Evolutionary conservation across 2,113 vertebrate genomes (phyloP), one percentile per base, ranked within the genome.

Genomic region (Phrynosoma platyrhinos): DNA sequence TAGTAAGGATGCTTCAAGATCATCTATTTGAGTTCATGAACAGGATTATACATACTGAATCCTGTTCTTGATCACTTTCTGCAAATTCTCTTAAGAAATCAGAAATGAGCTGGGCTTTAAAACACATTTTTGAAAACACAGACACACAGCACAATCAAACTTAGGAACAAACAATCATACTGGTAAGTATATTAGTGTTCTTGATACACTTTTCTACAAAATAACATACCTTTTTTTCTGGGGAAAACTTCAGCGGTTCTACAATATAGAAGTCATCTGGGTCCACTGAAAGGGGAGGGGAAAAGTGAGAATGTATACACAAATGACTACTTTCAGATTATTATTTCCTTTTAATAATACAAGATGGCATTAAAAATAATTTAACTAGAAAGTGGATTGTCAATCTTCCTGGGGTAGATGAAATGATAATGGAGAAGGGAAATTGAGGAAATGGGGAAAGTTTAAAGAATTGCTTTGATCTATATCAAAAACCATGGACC

Each of bases 261-360:
- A 99, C 98, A 97, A 99, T 99, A 97, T 98, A 99, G 96, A 99
- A 97, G 96, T 99, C 98, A 97, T 98, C 98, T 91, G 98, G 97
- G 96, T 98, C 98, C 95, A 97, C 99, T 99, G 95, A 52, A 97
- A 97, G 91, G 95, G 91, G 95, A 93, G 97, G 95, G 96, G 90
- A 95, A 96, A 96, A 94, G 93, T 91, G 12, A n/a, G 42, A 36
- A 21, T 47, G 36, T 62, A n/a, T 36, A 64, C 9, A 62, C 40
- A 85, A 18, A 64, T 10, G 64, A n/a, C 13, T 58, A 84, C 10
- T 40, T 42, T 81, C 36, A 23, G 7, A 64, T 71, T 62, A 62
- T 47, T 21, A 79, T 30, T 53, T 25, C 27, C 25, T 27, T n/a
- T 80, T 52, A 78, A 52, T 52, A 78, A 78, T 23, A 52, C 47